Conservation (phyloP, 2,797 vertebrate genomes). For the Crotalus adamanteus region DNA sequence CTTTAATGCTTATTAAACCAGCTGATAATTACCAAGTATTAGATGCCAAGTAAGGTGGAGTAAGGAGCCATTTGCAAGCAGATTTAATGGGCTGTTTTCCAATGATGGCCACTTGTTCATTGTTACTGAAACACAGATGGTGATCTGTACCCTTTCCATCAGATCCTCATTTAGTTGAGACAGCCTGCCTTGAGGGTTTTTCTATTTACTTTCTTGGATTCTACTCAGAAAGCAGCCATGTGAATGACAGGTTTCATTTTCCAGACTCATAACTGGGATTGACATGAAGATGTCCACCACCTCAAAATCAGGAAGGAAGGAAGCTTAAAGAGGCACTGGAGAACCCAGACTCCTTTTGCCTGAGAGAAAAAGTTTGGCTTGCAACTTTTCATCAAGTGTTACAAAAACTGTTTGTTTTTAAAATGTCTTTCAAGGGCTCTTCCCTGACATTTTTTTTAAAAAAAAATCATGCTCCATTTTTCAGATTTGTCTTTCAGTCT, state of each 20-base stretch:
- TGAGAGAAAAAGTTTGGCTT: neutral
- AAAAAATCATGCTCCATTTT: neutral
- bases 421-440: neutral
- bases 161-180: slow-evolving; percentile 10
- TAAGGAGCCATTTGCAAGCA: neutral
- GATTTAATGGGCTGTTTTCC: neutral
- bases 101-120: neutral
- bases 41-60: neutral
- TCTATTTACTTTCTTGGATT: slow-evolving; percentile 18
- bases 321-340: neutral
- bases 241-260: slow-evolving; percentile 15
- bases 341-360: neutral
- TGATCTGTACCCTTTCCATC: neutral
- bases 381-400: neutral
- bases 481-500: neutral
- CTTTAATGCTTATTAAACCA: neutral
- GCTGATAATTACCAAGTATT: neutral
- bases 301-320: neutral
- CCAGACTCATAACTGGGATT: neutral
- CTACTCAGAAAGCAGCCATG: slow-evolving; percentile 6
- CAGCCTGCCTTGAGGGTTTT: slow-evolving; percentile 2
- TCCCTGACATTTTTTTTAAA: neutral
- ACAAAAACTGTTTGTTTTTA: neutral
- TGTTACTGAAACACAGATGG: neutral
- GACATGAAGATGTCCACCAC: neutral